phyloP scores from a whole-genome alignment of 2,113 vertebrate species.

The Pantherophis guttatus region DNA sequence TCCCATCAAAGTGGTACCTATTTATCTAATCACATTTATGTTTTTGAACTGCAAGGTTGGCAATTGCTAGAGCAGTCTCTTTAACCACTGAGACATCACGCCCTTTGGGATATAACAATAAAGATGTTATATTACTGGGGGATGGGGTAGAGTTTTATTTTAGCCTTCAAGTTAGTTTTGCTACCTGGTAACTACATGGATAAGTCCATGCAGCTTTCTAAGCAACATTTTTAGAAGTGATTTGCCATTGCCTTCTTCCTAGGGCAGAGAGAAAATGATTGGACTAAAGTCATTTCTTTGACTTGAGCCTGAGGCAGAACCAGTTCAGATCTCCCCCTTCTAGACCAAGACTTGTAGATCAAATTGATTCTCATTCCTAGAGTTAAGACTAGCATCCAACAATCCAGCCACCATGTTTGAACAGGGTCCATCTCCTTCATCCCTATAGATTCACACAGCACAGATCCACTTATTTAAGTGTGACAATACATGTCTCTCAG shows the following conservation, averaged over 20 bases:
- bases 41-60: background rate
- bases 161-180: background rate
- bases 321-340: background rate
- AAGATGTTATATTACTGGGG: background rate
- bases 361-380: background rate
- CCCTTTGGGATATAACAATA: background rate
- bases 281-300: background rate
- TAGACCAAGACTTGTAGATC: background rate
- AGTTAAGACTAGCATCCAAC: background rate
- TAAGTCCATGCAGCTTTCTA: background rate
- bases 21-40: too few relatives aligned
- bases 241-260: background rate
- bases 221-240: background rate
- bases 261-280: background rate
- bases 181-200: background rate
- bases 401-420: background rate
- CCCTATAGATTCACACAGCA: background rate
- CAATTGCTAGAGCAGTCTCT: background rate
- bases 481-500: background rate
- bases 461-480: background rate
- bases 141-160: background rate
- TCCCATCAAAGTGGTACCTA: too few relatives aligned
- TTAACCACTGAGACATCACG: too few relatives aligned
- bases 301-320: background rate
- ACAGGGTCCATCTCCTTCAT: background rate